phyloP scores from a whole-genome alignment of 2,888 invertebrate species.

The Eupithecia centaureata region DNA sequence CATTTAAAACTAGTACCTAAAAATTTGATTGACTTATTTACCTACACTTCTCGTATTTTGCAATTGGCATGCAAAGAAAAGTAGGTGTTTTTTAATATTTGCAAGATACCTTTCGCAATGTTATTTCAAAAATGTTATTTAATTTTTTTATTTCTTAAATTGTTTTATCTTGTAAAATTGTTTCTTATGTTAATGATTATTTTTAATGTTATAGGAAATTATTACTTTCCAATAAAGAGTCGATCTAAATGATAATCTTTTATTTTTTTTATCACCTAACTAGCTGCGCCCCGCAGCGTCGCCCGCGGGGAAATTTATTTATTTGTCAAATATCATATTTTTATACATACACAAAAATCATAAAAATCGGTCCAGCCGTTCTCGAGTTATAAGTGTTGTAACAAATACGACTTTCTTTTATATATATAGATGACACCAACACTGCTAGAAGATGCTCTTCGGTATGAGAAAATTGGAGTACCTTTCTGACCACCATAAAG shows the following conservation, averaged over 20 bases:
- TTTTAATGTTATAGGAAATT: slow-evolving; percentile 18
- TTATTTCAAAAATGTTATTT: slow-evolving; percentile 10
- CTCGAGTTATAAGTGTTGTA: no score
- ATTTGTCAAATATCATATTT: no score
- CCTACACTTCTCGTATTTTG: not conserved
- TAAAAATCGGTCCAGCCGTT: no score
- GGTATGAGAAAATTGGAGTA: no score
- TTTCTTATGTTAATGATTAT: slow-evolving; percentile 15
- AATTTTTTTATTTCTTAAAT: slow-evolving; percentile 11
- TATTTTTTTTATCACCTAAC: slow-evolving; percentile 8
- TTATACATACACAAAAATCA: no score
- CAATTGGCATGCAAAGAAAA: not conserved
- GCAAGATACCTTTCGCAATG: slow-evolving; percentile 14
- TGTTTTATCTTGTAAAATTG: slow-evolving; percentile 20
- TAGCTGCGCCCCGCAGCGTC: no score
- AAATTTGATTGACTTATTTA: not conserved
- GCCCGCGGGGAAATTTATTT: no score
- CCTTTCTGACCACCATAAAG: no score
- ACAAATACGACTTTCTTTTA: no score
- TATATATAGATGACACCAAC: no score
- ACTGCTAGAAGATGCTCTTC: no score
- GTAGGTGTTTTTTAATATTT: not conserved
- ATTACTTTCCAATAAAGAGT: slow-evolving; percentile 23
- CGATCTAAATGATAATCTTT: not conserved
- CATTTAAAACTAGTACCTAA: not conserved